These are phyloP conservation scores for Neuroterus valhalla DNA, from an alignment of 1,140 invertebrate species.

Conservation along the genomic window DNA sequence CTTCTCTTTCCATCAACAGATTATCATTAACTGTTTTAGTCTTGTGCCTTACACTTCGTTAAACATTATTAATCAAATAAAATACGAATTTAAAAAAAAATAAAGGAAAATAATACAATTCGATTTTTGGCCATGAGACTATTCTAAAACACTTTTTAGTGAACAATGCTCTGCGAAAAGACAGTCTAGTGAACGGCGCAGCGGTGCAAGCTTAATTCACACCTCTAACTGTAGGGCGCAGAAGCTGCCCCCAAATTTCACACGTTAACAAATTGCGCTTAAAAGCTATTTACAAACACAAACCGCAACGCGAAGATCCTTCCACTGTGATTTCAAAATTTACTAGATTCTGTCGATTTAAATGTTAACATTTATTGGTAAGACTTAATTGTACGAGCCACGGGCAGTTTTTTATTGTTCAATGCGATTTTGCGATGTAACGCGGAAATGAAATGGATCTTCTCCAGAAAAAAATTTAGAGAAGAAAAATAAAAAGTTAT, in stretches of 20 bases:
- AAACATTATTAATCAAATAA: neutral
- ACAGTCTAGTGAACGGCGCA: slow-evolving; percentile 24
- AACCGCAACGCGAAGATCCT: slow-evolving; percentile 35
- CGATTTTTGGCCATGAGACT: slow-evolving; percentile 51
- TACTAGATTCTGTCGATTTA: neutral
- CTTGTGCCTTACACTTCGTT: slow-evolving; percentile 15
- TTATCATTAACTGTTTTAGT: slow-evolving; percentile 40
- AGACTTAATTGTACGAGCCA: neutral
- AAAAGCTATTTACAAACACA: slow-evolving; percentile 68
- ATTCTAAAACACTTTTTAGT: slow-evolving; percentile 42
- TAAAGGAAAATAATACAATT: slow-evolving; percentile 25
- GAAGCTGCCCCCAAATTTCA: slow-evolving; percentile 33
- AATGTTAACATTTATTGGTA: neutral
- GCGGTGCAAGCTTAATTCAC: slow-evolving; percentile 17
- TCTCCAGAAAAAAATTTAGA: no score
- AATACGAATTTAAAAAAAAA: no score
- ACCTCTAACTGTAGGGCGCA: slow-evolving; percentile 21
- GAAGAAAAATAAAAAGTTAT: no score
- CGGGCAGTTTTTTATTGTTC: neutral
- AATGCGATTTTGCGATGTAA: no score
- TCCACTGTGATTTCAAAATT: slow-evolving; percentile 16
- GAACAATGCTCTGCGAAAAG: slow-evolving; percentile 24
- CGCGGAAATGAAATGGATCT: no score
- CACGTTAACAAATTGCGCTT: slow-evolving; percentile 46
- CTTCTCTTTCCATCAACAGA: slow-evolving; percentile 38